Conservation (phyloP, 2,888 invertebrate species). For the Melanotus villosus region DNA sequence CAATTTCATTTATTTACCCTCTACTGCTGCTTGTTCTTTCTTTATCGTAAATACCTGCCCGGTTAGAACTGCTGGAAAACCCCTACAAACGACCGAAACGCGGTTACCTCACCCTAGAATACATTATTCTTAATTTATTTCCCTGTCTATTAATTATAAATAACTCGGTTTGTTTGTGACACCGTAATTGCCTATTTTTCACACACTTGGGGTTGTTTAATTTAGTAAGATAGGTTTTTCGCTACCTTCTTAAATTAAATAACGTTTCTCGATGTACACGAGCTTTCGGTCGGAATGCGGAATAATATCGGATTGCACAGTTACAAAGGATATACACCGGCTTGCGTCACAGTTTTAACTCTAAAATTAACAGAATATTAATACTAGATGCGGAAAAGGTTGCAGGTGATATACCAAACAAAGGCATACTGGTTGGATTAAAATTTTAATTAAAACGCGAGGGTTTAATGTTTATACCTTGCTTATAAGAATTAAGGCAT, state of each 20-base stretch:
- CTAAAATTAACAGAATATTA: conserved; percentile 4
- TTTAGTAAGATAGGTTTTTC: conserved; percentile 33
- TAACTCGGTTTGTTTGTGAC: conserved; percentile 47
- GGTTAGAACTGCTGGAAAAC: conserved; percentile 34
- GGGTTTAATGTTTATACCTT: conserved; percentile 44
- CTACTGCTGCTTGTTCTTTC: background rate
- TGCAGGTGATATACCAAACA: conserved; percentile 52
- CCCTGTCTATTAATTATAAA: conserved; percentile 48
- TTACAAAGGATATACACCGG: no score
- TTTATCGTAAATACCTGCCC: conserved; percentile 23
- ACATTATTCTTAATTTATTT: conserved; percentile 48
- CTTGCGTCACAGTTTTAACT: background rate
- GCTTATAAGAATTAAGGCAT: conserved; percentile 12
- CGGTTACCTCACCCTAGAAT: conserved; percentile 42
- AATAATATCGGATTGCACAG: background rate
- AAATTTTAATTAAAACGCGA: conserved; percentile 55
- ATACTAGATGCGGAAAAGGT: conserved; percentile 23
- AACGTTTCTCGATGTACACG: background rate
- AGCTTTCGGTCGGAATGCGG: background rate
- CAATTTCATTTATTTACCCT: conserved; percentile 14
- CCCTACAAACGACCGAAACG: conserved; percentile 34
- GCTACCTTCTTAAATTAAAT: background rate
- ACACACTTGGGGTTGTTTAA: conserved; percentile 38
- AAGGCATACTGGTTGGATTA: conserved; percentile 54
- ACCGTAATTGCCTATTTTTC: conserved; percentile 45